Conservation (phyloP, 35 echinoderm and acorn worm genomes). For the Apostichopus parvimensis region DNA sequence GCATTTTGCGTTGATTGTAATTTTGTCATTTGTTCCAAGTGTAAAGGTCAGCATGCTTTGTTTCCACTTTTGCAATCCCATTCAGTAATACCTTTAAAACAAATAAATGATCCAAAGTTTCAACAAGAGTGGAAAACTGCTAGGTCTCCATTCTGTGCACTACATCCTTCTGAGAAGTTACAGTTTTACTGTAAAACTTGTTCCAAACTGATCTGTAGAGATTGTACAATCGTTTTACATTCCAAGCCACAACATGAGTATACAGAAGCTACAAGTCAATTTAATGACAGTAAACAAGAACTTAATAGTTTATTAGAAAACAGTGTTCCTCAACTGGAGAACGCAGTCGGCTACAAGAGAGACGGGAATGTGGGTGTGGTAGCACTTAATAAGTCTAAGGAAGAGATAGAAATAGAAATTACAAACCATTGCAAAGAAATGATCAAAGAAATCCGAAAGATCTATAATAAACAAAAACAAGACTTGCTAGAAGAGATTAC, state of each 20-base stretch:
- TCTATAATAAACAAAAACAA: background rate
- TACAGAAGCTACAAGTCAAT: background rate
- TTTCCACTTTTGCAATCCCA: background rate
- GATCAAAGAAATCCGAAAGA: background rate
- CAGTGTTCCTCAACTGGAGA: background rate
- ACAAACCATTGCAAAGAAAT: background rate
- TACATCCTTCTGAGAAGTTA: constrained; percentile 23
- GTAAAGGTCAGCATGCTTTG: background rate
- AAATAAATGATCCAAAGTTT: background rate
- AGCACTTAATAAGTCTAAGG: background rate
- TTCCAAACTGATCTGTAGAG: background rate
- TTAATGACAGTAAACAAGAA: background rate
- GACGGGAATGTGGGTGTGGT: background rate
- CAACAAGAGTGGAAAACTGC: background rate
- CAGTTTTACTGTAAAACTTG: constrained; percentile 42
- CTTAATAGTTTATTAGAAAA: background rate
- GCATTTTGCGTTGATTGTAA: constrained; percentile 42
- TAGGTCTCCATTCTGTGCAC: background rate
- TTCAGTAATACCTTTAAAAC: background rate
- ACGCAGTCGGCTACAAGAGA: background rate
- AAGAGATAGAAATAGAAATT: background rate
- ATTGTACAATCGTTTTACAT: no score
- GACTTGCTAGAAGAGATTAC: background rate
- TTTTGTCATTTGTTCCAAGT: constrained; percentile 7
- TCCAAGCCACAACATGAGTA: background rate